Evolutionary conservation across 2,113 vertebrate species (phyloP).

Genomic region (Excalfactoria chinensis): DNA sequence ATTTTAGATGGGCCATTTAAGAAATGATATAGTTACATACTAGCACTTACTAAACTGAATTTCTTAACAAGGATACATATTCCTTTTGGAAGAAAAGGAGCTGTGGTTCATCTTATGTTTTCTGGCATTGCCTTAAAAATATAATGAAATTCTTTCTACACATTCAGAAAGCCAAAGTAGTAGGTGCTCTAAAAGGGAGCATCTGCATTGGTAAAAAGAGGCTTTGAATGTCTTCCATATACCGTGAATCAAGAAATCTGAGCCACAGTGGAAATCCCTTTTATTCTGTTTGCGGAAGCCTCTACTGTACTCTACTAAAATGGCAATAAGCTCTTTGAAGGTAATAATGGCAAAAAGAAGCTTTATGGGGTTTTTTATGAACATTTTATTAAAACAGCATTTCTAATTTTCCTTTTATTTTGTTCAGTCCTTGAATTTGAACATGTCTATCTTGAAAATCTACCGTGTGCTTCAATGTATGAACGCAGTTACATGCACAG

Average conservation of each 20-base stretch:
- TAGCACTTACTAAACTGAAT: neutral
- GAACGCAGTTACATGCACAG: conserved; percentile 99
- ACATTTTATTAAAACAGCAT: neutral
- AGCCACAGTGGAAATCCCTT: neutral
- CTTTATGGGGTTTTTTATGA: neutral
- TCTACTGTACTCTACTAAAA: neutral
- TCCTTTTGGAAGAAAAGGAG: neutral
- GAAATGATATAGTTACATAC: no score
- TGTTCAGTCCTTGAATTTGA: conserved; percentile 90
- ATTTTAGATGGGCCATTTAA: neutral
- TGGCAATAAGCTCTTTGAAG: neutral
- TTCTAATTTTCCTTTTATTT: neutral
- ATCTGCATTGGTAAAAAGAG: neutral
- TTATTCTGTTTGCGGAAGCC: neutral
- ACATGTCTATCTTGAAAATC: conserved; percentile 92
- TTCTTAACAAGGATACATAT: rapidly evolving
- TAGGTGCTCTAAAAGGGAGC: neutral
- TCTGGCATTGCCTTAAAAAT: neutral
- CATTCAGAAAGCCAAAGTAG: rapidly evolving
- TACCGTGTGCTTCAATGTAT: conserved; percentile 94
- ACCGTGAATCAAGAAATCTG: rapidly evolving
- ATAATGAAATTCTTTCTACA: neutral
- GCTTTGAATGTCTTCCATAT: neutral
- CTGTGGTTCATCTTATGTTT: neutral
- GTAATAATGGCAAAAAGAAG: neutral